Base-by-base conservation (phyloP, 2,888 invertebrate genomes). In the Arrhopalites spinosus region DNA sequence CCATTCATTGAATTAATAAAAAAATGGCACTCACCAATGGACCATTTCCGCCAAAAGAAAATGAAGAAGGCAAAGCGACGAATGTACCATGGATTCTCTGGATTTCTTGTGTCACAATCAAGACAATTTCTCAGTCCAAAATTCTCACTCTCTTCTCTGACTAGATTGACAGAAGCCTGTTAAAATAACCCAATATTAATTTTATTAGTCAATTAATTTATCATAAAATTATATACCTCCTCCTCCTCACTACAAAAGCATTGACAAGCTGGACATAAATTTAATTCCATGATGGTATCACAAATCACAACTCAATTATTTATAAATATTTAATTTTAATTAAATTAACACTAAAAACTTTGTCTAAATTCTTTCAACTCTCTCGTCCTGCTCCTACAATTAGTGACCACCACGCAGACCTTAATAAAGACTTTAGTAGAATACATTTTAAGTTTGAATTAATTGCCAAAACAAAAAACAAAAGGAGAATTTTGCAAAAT, bases 41-140 rank as follows among this genome's bases (percentile, higher is more conserved):
- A 81, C 79, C 80, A 78, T 76, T 82, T 82, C 63, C 81, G 78
- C 82, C 82, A 82, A 66, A 78, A 82, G 59, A 79, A 80, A 5
- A 82, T 76, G 56, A 81, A 81, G 43, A 76, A 79, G 15, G 82
- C 80, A 63, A 81, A 81, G 36, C 73, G 45, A 11, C 82, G 78
- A 47, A 81, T 76, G 61, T 81, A 82, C 81, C 81, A 82, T 0
- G 82, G 82, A 68, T 82, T 82, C 20, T 79, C 75, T 11, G 81
- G 78, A 0, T 59, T 77, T 27, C 78, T 43, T 1, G 79, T 79
- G 47, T 81, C 82, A 77, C 78, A 81, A 50, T 81, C 81, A 11
- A 82, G 73, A 50, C 81, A 81, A 64, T 82, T 81, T 53, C 75
- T 79, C 20, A 82, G 50, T 23, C 74, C 74, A 43, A 56, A 66